Evolutionary conservation across 2,797 vertebrate species (phyloP), one percentile per base, ranked within the genome.

Genomic region (Tenualosa ilisha): DNA sequence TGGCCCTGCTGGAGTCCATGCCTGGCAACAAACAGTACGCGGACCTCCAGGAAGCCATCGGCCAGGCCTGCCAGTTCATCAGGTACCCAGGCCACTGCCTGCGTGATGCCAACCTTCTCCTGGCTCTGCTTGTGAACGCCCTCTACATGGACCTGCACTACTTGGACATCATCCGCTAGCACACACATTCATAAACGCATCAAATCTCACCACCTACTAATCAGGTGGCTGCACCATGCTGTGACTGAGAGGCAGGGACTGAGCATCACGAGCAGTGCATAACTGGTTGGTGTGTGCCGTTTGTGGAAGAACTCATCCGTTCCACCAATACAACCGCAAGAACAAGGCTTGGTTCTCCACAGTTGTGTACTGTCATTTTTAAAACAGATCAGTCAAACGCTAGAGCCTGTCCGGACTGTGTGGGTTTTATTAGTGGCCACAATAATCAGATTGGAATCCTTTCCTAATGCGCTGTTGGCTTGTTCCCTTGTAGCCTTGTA

Each of bases 131-230:
- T 0, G 88, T 97, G 89, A 99, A 98, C 91, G 91, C 95, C 4
- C 94, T 99, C 6, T 99, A 99, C 91, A 95, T 96, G 6, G 97
- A 98, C 91, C 95, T 97, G 91, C 96, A 95, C 95, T 99, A 98
- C 91, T 92, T 99, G 88, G 96, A 98, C 90, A 95, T 97, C 84
- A 97, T 99, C 84, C 97, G 95, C 82, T 97, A 96, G 92, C 83
- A 37, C 63, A 37, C 68, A 43, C 37, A 63, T n/a, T 63, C 59
- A 63, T n/a, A 26, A 7, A 63, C 6, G 11, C n/a, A 26, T 22
- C 54, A 12, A 26, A 72, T 65, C 63, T 37, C 65, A 72, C 65
- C 72, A 6, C 40, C 40, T 46, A 46, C 15, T 3, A 22, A 15
- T 15, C 20, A 22, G 17, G 72, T 79, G 37, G 72, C 22, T 46